Percentiles rank a stretch among this genome's conserved stretches.
phyloP scores from a whole-genome alignment of 2,888 invertebrate genomes.

The Criorhina ranunculi region DNA sequence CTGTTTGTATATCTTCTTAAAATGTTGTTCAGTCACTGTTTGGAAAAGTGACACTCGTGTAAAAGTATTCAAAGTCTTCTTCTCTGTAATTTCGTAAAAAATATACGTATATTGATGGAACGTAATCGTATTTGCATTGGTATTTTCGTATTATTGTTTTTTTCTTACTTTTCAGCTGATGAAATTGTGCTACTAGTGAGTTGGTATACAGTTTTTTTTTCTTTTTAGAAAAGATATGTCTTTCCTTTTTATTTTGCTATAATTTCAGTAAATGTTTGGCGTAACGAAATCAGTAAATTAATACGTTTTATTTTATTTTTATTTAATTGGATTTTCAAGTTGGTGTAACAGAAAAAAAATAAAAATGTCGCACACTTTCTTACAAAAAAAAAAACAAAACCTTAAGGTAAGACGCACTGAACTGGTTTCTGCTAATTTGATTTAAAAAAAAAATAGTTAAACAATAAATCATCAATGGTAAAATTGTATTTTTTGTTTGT shows the following conservation, averaged over 20 bases:
- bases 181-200: conserved; percentile 65
- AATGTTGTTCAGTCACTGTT: conserved; percentile 12
- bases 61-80: conserved; percentile 20
- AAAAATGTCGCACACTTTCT: conserved; percentile 59
- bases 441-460: conserved; percentile 46
- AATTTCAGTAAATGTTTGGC: conserved; percentile 73
- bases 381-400: conserved; percentile 41
- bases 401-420: conserved; percentile 72
- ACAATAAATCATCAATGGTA: conserved; percentile 22
- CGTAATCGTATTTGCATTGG: conserved; percentile 43
- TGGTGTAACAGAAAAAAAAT: conserved; percentile 63
- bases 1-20: conserved; percentile 17
- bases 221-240: conserved; percentile 36
- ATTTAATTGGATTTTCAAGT: conserved; percentile 71
- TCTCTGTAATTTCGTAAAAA: conserved; percentile 28
- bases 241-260: conserved; percentile 73
- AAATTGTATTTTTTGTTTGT: conserved; percentile 39
- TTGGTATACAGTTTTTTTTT: conserved; percentile 53
- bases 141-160: conserved; percentile 59
- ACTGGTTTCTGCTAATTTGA: conserved; percentile 49
- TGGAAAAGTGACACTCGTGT: conserved; percentile 6
- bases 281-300: conserved; percentile 37
- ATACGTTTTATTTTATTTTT: conserved; percentile 48
- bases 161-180: conserved; percentile 70
- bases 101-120: conserved; percentile 29